A percentile compares a stretch with the other conserved stretches of the same genome.
phyloP scores from a whole-genome alignment of 2,797 vertebrate species.

The Pelodytes ibericus region DNA sequence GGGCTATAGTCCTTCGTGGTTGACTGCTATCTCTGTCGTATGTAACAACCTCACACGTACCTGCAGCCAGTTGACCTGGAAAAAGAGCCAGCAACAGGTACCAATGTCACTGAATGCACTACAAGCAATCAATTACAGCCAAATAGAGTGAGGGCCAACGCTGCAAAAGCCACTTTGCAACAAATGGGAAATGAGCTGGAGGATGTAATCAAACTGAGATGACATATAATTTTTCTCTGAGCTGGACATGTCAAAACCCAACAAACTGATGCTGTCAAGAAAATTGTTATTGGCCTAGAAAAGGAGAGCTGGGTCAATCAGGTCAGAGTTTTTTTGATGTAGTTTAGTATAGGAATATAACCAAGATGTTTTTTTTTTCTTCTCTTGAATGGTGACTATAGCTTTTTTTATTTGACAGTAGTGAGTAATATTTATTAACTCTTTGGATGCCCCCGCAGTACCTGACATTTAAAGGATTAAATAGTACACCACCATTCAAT shows the following conservation, averaged over 20 bases:
- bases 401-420: too few species aligned
- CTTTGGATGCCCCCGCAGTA: too few species aligned
- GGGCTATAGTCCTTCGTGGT: conserved; percentile 95
- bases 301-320: conserved; percentile 26
- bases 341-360: conserved; percentile 22
- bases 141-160: conserved; percentile 61
- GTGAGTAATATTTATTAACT: too few species aligned
- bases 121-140: conserved; percentile 64
- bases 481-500: too few species aligned
- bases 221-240: conserved; percentile 56
- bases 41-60: conserved; percentile 97
- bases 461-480: too few species aligned
- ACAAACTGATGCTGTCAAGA: conserved; percentile 42
- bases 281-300: conserved; percentile 56
- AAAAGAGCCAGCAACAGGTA: conserved; percentile 65
- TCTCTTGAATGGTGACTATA: too few species aligned
- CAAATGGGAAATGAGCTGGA: conserved; percentile 61
- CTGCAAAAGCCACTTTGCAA: conserved; percentile 60
- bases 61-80: conserved; percentile 96
- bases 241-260: conserved; percentile 45
- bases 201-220: conserved; percentile 54
- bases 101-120: conserved; percentile 68
- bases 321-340: conserved; percentile 20
- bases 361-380: not conserved
- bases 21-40: conserved; percentile 98